Conservation (phyloP, 2,113 vertebrate species). For the Oceanodroma tethys region DNA sequence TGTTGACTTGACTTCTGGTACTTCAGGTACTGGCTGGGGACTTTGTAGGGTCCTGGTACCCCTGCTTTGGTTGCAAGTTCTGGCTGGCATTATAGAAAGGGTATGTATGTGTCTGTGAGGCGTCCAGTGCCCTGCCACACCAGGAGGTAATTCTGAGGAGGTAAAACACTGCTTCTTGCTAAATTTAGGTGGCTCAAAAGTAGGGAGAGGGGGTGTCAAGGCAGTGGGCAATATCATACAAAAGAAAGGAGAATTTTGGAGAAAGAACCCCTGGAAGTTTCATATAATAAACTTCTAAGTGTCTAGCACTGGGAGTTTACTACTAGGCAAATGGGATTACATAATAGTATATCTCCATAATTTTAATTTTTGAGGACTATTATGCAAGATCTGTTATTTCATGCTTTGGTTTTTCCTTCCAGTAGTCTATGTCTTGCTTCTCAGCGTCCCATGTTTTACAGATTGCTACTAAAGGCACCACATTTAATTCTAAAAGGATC, state of each 20-base stretch:
- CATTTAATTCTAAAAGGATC: not conserved
- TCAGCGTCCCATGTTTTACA: not conserved
- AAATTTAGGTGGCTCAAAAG: not conserved
- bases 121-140: not conserved
- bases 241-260: not conserved
- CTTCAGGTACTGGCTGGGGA: too few relatives aligned
- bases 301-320: not conserved
- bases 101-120: not conserved
- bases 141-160: not conserved
- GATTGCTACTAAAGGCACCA: not conserved
- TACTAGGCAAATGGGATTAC: not conserved
- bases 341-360: too few relatives aligned
- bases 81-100: not conserved
- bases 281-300: not conserved
- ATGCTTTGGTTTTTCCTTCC: not conserved
- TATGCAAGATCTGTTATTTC: not conserved
- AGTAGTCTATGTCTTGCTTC: not conserved
- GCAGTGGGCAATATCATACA: not conserved
- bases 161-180: not conserved
- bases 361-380: not conserved
- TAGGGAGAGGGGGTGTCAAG: not conserved
- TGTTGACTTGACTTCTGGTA: not conserved
- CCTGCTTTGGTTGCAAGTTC: not conserved
- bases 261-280: not conserved
- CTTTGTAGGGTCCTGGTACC: not conserved